Evolutionary conservation across 2,888 invertebrate genomes (phyloP).

Genomic region (Celastrina argiolus): DNA sequence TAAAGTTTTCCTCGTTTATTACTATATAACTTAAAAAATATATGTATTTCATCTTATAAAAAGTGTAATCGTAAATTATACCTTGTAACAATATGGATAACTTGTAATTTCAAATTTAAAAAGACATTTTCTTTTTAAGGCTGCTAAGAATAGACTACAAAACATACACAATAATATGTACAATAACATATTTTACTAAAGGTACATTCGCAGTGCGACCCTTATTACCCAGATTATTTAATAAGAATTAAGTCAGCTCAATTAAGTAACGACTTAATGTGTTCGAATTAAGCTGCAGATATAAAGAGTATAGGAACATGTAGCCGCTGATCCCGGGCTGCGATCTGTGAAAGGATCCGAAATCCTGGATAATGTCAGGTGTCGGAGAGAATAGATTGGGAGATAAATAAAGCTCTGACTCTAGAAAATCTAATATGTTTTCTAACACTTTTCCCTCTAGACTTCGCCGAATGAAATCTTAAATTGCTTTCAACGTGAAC

Average conservation of each 20-base stretch:
- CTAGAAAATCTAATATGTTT: slow-evolving; percentile 13
- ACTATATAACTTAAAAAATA: too few species aligned
- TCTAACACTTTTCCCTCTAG: neutral
- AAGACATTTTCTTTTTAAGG: too few species aligned
- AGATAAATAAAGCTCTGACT: slow-evolving; percentile 3
- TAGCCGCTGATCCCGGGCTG: neutral
- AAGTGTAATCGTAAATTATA: too few species aligned
- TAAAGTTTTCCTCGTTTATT: neutral
- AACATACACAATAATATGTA: too few species aligned
- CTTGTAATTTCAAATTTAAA: too few species aligned
- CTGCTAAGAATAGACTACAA: too few species aligned
- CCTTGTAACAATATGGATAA: too few species aligned
- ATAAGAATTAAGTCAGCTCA: slow-evolving; percentile 3
- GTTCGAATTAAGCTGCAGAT: slow-evolving; percentile 2
- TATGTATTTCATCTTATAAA: too few species aligned
- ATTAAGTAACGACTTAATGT: slow-evolving; percentile 10
- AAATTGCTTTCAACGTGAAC: slow-evolving; percentile 3
- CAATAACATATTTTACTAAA: neutral
- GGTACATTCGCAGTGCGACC: neutral
- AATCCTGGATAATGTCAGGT: slow-evolving; percentile 11
- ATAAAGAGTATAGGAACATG: neutral
- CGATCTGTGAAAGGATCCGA: neutral
- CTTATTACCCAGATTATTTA: neutral
- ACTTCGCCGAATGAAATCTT: neutral
- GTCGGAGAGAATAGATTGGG: slow-evolving; percentile 10